Base-by-base conservation (phyloP, 2,888 invertebrate genomes). In the Uropetala carovei region DNA sequence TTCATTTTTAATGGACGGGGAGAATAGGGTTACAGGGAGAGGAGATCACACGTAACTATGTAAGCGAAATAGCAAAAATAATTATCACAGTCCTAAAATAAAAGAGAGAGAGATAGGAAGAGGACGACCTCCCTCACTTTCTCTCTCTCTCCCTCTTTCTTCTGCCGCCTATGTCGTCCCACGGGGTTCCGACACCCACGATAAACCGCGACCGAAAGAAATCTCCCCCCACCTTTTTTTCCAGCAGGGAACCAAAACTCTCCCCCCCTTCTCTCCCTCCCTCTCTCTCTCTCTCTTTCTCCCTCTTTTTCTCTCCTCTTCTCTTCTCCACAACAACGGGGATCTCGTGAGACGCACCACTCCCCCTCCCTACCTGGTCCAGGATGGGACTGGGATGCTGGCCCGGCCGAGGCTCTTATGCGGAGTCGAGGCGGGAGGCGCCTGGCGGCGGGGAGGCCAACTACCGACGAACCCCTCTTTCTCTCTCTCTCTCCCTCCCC, bases 401-500 rank as follows among this genome's bases (percentile, higher is more conserved):
- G 18, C 86, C 89, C 89, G 89, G 89, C 89, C 89, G 89, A 68
- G 68, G 89, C 64, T 64, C 89, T 89, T 89, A 89, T 89, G 89
- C 89, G 89, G 89, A 30, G 89, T 64, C 89, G 89, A 89, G 89
- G 68, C 43, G 89, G 43, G 89, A 89, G 89, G 89, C 89, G 89
- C 89, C 89, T 89, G 89, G 89, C 68, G 89, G 89, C 64, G 64
- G 89, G 64, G 60, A n/a, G 64, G 58, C 68, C 89, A 89, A 89
- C 89, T 89, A 89, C 43, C 64, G 64, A 16, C 56, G n/a, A 43
- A 83, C 83, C 83, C 57, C 56, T 57, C 16, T 11, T n/a, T 11
- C 83, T 14, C 16, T 9, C 95, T 68, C 94, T n/a, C n/a, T 68
- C 58, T 60, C 68, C 84, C 59, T 75, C 93, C 91, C 92, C 27